Conservation (phyloP, 2,797 vertebrate species). For the Amblyopsis hoosieri region DNA sequence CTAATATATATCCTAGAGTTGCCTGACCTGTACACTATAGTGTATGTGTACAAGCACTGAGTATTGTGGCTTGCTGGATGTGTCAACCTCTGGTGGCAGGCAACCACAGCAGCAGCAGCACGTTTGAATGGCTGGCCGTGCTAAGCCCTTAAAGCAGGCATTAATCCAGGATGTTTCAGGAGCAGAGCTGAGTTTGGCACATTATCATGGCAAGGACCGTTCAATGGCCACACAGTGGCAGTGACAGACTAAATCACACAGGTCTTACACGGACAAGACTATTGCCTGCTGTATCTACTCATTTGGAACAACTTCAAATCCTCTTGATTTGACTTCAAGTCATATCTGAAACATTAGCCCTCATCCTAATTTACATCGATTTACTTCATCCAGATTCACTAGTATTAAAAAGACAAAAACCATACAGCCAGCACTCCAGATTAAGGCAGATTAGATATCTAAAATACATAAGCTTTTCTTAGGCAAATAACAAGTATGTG, state of each 20-base stretch:
- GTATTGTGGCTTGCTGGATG: conserved; percentile 32
- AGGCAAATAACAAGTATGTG: too few relatives aligned
- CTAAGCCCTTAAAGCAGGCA: conserved; percentile 76
- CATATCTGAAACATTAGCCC: too few relatives aligned
- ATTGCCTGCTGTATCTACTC: neutral
- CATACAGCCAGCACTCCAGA: conserved; percentile 27
- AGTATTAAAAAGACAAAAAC: too few relatives aligned
- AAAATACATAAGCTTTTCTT: too few relatives aligned
- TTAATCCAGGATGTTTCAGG: conserved; percentile 79
- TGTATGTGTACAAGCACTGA: conserved; percentile 4
- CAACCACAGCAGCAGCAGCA: conserved; percentile 62
- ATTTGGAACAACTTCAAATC: conserved; percentile 1
- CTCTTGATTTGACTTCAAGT: neutral
- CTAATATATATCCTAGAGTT: neutral
- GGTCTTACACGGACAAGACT: conserved; percentile 16
- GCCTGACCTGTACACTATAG: conserved; percentile 10
- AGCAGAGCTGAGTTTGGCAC: conserved; percentile 67
- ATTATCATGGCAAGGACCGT: conserved; percentile 68
- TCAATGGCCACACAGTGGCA: conserved; percentile 52
- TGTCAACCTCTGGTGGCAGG: conserved; percentile 68
- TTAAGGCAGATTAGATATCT: too few relatives aligned
- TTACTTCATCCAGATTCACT: too few relatives aligned
- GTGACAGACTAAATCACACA: conserved; percentile 32
- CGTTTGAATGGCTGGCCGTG: conserved; percentile 75
- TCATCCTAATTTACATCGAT: too few relatives aligned